phyloP scores from a whole-genome alignment of 2,888 invertebrate species.

The Elegia similella region DNA sequence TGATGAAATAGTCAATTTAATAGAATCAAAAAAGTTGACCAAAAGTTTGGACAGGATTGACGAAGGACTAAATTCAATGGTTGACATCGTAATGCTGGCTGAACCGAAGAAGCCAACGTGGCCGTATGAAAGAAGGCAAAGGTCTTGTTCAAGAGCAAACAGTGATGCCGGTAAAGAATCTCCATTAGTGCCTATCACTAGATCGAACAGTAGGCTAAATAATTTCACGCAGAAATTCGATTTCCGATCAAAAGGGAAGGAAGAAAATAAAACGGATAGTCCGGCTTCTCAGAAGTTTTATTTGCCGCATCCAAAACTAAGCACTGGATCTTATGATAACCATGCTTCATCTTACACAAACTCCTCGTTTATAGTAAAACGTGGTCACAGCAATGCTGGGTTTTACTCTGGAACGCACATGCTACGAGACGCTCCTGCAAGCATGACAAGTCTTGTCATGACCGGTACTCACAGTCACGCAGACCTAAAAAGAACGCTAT shows the following conservation, averaged over 20 bases:
- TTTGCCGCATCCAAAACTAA: slow-evolving; percentile 57
- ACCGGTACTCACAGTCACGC: slow-evolving; percentile 69
- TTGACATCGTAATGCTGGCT: slow-evolving; percentile 85
- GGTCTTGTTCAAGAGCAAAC: slow-evolving; percentile 63
- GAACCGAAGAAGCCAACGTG: slow-evolving; percentile 71
- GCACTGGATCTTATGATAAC: slow-evolving; percentile 57
- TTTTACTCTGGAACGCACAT: slow-evolving; percentile 83
- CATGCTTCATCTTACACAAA: slow-evolving; percentile 60
- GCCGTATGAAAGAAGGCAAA: slow-evolving; percentile 69
- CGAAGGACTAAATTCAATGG: slow-evolving; percentile 86
- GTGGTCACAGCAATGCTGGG: slow-evolving; percentile 84
- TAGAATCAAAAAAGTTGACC: slow-evolving; percentile 83
- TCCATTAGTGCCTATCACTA: slow-evolving; percentile 59
- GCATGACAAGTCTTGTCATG: slow-evolving; percentile 72
- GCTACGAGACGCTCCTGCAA: slow-evolving; percentile 70
- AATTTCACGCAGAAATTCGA: slow-evolving; percentile 47
- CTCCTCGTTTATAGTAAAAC: slow-evolving; percentile 82
- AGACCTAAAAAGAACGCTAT: slow-evolving; percentile 69
- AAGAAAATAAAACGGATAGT: slow-evolving; percentile 50
- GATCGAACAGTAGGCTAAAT: slow-evolving; percentile 51
- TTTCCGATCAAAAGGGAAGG: slow-evolving; percentile 55
- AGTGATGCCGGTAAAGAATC: slow-evolving; percentile 65
- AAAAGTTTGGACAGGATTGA: slow-evolving; percentile 91
- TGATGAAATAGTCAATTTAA: slow-evolving; percentile 76
- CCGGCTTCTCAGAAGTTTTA: slow-evolving; percentile 51